Evolutionary conservation across 2,888 invertebrate species (phyloP), one percentile per base, ranked within the genome.

Genomic region (Aphodius granarius): DNA sequence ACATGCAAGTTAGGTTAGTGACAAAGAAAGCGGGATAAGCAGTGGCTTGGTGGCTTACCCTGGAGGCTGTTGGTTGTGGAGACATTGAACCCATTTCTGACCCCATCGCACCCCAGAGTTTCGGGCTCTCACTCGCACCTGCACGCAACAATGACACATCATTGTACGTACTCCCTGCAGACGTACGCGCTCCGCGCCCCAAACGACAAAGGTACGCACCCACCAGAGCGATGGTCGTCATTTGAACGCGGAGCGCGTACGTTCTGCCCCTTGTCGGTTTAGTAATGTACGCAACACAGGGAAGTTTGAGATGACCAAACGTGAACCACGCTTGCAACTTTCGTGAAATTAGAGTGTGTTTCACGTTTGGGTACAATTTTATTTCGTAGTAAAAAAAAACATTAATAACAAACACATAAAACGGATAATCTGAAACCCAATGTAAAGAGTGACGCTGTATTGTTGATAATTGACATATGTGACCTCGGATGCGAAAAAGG

Each of bases 61-160:
- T 90, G 88, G 90, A 90, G 88, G 89, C 89, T 86, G 87, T 86
- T 83, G 88, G 86, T 85, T 88, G 88, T 81, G 88, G 88, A 85
- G 89, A 89, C 85, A 88, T 86, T 86, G 88, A 87, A 85, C 88
- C 87, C 87, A 89, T 86, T 84, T 89, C 89, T 86, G 88, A 86
- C 82, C 88, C 88, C 85, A 88, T 87, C 84, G 87, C 86, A 84
- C 87, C 88, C 89, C 89, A 89, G 86, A 88, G 87, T 87, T 89
- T 89, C 84, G 88, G 88, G 87, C 88, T 88, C 84, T 89, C 89
- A 86, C 88, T 88, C 85, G 88, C 88, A 88, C 88, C 88, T 88
- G 87, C 85, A 86, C 87, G 86, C 87, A 87, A 87, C 86, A 87
- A 86, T 84, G 85, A 86, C 84, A 86, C 84, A 84, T 85, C 85